Evolutionary conservation across 2,888 invertebrate genomes (phyloP).

Genomic region (Metallyticus violacea): DNA sequence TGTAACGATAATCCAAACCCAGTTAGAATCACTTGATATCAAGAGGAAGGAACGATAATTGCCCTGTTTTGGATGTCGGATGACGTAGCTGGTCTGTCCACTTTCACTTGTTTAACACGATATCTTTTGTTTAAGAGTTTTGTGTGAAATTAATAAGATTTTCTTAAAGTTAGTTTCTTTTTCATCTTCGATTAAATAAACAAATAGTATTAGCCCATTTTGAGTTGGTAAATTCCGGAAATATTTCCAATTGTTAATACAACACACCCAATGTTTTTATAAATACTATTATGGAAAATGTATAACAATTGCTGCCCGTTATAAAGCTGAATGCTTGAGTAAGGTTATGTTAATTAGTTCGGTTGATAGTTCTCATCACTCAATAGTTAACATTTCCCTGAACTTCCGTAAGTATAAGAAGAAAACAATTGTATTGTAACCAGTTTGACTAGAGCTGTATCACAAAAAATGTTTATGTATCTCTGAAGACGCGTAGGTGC

Average conservation of each 20-base stretch:
- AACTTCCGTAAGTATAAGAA: no score
- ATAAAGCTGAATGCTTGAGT: no score
- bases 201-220: not conserved
- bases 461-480: no score
- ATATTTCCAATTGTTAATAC: not conserved
- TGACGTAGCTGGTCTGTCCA: not conserved
- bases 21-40: not conserved
- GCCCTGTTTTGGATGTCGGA: not conserved
- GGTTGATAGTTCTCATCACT: no score
- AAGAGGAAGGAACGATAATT: not conserved
- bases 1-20: not conserved
- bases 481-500: not conserved
- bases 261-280: no score
- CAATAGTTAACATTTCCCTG: no score
- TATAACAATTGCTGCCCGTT: no score
- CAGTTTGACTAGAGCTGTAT: no score
- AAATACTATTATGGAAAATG: no score
- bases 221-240: not conserved
- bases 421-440: no score
- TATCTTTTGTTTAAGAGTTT: not conserved
- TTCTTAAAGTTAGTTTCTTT: not conserved
- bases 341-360: no score
- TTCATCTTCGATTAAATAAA: not conserved
- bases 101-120: conserved; percentile 9
- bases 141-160: not conserved